phyloP scores from a whole-genome alignment of 2,797 vertebrate genomes.

The Rousettus madagascariensis region DNA sequence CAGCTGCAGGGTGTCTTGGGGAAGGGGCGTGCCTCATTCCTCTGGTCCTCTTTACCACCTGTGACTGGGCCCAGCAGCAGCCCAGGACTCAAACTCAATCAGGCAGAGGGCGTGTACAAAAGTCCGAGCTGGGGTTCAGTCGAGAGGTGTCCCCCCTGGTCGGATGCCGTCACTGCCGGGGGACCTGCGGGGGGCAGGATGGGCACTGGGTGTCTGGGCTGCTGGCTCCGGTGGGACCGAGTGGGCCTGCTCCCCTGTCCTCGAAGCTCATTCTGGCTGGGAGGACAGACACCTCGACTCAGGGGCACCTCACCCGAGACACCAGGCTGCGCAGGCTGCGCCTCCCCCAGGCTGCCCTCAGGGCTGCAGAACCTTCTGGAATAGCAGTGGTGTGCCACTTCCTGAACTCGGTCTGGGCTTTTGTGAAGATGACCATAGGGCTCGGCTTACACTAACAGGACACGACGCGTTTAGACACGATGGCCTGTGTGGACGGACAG shows the following conservation, averaged over 20 bases:
- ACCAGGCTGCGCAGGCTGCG: not conserved
- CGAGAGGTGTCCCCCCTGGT: not conserved
- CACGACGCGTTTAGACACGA: accelerated
- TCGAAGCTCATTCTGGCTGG: not conserved
- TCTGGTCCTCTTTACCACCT: not conserved
- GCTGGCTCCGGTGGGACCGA: accelerated
- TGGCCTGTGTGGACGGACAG: not conserved
- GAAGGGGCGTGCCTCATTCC: not conserved
- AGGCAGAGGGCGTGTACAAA: not conserved
- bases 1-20: no score
- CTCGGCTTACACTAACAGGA: not conserved
- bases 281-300: not conserved
- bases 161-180: not conserved
- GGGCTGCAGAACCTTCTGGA: not conserved
- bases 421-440: not conserved
- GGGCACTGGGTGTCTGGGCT: not conserved
- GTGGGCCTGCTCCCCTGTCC: not conserved
- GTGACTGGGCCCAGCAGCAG: not conserved
- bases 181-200: not conserved
- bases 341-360: not conserved
- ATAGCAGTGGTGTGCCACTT: not conserved
- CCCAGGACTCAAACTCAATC: not conserved
- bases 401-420: not conserved
- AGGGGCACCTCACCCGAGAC: not conserved
- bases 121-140: not conserved